A percentile compares a stretch with the other conserved stretches of the same genome.
Evolutionary conservation across 2,113 vertebrate species (phyloP).

Genomic region (Tragelaphus buxtoni): DNA sequence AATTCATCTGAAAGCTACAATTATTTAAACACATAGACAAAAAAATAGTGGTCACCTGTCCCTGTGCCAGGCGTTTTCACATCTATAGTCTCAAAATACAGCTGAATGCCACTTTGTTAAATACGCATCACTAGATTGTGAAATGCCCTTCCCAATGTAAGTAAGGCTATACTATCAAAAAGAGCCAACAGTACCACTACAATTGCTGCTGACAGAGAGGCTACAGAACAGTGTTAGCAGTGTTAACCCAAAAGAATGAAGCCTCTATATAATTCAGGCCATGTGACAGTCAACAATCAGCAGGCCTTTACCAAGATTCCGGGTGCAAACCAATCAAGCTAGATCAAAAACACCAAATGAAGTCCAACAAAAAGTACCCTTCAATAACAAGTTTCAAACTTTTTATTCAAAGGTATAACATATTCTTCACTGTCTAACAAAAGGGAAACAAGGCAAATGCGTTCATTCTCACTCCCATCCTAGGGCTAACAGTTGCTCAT

Average conservation of each 20-base stretch:
- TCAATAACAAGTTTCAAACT: not conserved
- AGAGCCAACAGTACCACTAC: not conserved
- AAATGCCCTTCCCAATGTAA: not conserved
- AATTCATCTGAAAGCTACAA: not conserved
- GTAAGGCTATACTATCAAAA: conserved; percentile 16
- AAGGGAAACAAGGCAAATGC: not conserved
- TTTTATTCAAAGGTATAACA: conserved; percentile 16
- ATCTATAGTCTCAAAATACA: not conserved
- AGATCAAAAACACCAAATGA: conserved; percentile 16
- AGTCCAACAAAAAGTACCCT: not conserved
- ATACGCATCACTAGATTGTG: not conserved
- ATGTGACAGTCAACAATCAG: conserved; percentile 31
- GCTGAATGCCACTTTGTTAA: not conserved
- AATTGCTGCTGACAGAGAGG: conserved; percentile 19
- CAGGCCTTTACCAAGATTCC: conserved; percentile 30
- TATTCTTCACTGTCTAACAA: not conserved
- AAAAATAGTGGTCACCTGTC: not conserved
- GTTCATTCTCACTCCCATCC: not conserved
- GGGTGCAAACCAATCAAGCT: not conserved
- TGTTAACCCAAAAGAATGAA: conserved; percentile 53
- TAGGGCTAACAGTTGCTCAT: not conserved
- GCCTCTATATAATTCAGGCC: conserved; percentile 39
- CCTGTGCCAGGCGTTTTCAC: not conserved
- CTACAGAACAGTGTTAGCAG: conserved; percentile 33
- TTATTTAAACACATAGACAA: conserved; percentile 24